Evolutionary conservation across 92 coral and sea anemone species (phyloP), one percentile per base, ranked within the genome.

Genomic region (Isaurus tuberculatus): DNA sequence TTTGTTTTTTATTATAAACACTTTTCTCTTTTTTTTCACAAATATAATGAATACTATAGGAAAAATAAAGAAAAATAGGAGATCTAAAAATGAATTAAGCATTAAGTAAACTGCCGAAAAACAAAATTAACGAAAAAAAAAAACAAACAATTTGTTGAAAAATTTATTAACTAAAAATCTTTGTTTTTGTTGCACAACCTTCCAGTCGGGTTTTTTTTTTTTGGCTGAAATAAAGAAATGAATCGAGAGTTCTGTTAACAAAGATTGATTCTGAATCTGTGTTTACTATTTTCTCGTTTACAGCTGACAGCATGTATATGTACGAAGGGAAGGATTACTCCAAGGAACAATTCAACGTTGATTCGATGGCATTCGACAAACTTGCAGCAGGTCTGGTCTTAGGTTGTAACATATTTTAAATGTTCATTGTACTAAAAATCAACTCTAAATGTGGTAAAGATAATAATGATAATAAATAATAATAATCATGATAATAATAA

Each of bases 251-350:
- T 1, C 13, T 10, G 1, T 20, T 26, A 2, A 6, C 9, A 1
- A 60, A 7, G 0, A 60, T 1, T 23, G 30, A 33, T n/a, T 8
- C 8, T 2, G 16, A 34, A 33, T n/a, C 8, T 6, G 7, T 28
- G 16, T 48, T 13, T 75, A 48, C 23, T 28, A 2, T 27, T n/a
- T 11, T 53, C 17, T 57, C 29, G 36, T 19, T 71, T 29, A 8
- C 83, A 93, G 93, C 79, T n/a, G 37, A 70, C 42, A 91, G 71
- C 77, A 95, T 95, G 98, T 95, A 95, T 67, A 88, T 95, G 70
- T 95, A 90, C 66, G 97, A 95, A 72, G 98, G 98, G 40, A 89
- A 43, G 14, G 98, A 95, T 81, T 95, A 95, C 83, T 94, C 98
- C 64, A 92, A 87, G 73, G 97, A 86, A 13, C 74, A 94, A 8